These are phyloP conservation scores for Metopolophium dirhodum DNA, from an alignment of 1,140 invertebrate species.

Conservation along the genomic window DNA sequence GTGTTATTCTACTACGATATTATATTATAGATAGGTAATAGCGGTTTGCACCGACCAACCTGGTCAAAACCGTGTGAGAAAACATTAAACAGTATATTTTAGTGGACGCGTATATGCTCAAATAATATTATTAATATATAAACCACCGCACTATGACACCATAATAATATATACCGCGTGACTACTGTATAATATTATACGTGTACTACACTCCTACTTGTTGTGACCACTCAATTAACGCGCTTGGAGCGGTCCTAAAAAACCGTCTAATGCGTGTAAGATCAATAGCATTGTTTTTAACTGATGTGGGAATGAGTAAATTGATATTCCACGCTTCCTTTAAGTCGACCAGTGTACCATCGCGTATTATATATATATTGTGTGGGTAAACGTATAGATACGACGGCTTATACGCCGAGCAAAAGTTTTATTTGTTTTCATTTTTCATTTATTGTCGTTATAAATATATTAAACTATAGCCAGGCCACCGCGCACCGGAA, in stretches of 20 bases:
- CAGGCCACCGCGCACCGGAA: background rate
- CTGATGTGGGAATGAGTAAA: slow-evolving; percentile 57
- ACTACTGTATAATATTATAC: background rate
- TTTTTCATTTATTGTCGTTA: slow-evolving; percentile 6
- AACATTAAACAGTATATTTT: background rate
- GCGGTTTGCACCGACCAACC: background rate
- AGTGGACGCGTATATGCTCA: background rate
- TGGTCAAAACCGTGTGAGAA: background rate
- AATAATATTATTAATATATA: background rate
- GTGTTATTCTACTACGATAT: background rate
- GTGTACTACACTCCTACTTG: background rate
- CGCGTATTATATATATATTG: background rate
- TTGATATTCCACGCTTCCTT: slow-evolving; percentile 55
- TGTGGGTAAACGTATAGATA: background rate
- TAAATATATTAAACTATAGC: background rate
- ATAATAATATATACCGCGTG: background rate
- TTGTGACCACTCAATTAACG: slow-evolving; percentile 51
- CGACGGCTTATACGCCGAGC: background rate
- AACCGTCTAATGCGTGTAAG: slow-evolving; percentile 44
- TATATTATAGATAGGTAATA: background rate
- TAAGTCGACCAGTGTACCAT: background rate
- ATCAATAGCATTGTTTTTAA: slow-evolving; percentile 57
- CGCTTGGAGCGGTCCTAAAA: background rate
- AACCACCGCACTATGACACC: background rate
- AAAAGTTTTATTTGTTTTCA: background rate